Evolutionary conservation across 2,888 invertebrate genomes (phyloP), one percentile per base, ranked within the genome.

Genomic region (Hecatera dysodea): DNA sequence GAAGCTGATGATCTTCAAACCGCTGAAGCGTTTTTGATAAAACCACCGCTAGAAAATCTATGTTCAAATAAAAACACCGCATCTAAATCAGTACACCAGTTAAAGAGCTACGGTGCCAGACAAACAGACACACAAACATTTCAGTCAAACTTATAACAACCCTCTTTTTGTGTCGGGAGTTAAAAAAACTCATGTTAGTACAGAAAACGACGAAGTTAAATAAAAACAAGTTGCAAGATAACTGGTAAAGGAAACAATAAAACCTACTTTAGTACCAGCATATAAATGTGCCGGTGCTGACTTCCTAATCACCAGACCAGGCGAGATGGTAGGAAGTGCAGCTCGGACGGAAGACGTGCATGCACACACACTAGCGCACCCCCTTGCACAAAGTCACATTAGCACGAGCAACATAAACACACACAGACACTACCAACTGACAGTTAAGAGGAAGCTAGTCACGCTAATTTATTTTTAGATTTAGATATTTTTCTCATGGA

Each of bases 271-370:
- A 67, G 48, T 67, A 52, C n/a, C 48, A 60, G 67, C 24, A 52
- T 24, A 57, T 67, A 59, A 55, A 62, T 33, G 63, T 53, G 70
- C 64, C 19, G 67, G 63, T 53, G 70, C 64, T n/a, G 67, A 75
- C 73, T 81, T 85, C 75, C 78, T 83, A 73, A 66, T 74, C 80
- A 68, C 57, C 62, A 27, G 56, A 17, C 65, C 67, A 63, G 55
- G 72, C 65, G 53, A 56, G 55, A 50, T 68, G 68, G 39, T 65
- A 78, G 83, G 83, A 84, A 83, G 84, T 86, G 82, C 78, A 83
- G 33, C 67, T 36, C 64, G 57, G 61, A 64, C 75, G 73, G 78
- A 72, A 80, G 29, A 68, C 19, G 46, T 55, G 72, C 72, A 60
- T 44, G 57, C 74, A 62, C 57, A 56, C 72, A 71, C 36, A 64